phyloP scores from a whole-genome alignment of 1,140 invertebrate species.

The Leptopilina clavipes region DNA sequence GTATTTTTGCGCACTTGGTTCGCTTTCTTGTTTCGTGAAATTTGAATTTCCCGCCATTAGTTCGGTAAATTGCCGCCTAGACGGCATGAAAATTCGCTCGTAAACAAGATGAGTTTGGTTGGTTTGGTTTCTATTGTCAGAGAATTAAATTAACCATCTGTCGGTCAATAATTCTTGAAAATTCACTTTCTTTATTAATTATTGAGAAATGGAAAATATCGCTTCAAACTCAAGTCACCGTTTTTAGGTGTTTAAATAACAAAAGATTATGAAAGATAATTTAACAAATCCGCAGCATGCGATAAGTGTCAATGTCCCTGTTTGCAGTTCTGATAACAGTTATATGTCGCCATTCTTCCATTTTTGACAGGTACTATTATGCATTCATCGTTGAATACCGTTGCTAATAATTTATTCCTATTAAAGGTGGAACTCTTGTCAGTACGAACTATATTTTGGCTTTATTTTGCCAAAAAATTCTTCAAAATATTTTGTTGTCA shows the following conservation, averaged over 20 bases:
- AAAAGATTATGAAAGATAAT: not conserved
- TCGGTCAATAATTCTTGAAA: no score
- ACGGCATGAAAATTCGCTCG: no score
- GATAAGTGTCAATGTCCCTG: not conserved
- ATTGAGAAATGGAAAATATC: no score
- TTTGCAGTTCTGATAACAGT: constrained; percentile 19
- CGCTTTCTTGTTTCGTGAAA: no score
- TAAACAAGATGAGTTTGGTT: no score
- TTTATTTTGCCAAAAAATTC: not conserved
- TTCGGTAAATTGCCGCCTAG: no score
- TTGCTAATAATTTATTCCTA: not conserved
- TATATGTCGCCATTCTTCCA: not conserved
- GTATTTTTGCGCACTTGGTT: no score
- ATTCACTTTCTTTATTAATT: no score
- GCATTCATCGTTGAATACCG: constrained; percentile 6
- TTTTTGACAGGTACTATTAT: not conserved
- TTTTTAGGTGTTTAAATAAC: not conserved
- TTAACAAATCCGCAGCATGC: not conserved
- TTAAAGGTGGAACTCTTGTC: not conserved
- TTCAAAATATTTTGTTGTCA: no score
- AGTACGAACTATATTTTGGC: not conserved
- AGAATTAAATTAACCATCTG: no score
- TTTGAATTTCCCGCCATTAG: no score
- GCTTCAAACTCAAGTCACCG: not conserved
- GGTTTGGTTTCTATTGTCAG: no score